Conservation (phyloP, 2,797 vertebrate species). For the Denticeps clupeoides region DNA sequence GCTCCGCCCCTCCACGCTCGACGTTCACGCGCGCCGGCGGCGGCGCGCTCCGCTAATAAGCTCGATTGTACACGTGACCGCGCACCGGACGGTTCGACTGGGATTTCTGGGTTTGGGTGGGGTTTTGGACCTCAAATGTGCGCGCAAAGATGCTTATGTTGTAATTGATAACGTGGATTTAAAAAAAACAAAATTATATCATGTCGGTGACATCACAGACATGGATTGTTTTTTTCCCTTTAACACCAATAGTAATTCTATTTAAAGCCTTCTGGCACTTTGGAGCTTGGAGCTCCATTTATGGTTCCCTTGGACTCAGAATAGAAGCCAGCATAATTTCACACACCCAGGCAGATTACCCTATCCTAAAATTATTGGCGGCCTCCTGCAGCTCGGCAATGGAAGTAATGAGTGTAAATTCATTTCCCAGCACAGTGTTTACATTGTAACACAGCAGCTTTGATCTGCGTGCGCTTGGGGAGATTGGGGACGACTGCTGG, state of each 20-base stretch:
- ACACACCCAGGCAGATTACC: slow-evolving; percentile 10
- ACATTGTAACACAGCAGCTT: slow-evolving; percentile 41
- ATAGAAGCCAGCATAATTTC: not conserved
- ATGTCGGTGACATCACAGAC: no score
- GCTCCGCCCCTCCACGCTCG: slow-evolving; percentile 39
- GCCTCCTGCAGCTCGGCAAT: slow-evolving; percentile 26
- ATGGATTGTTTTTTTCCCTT: no score
- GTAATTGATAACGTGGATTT: no score
- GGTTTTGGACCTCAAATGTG: no score
- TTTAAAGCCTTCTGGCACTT: no score
- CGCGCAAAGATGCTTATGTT: no score
- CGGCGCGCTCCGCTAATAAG: slow-evolving; percentile 7
- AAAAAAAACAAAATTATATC: no score
- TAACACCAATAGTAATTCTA: no score
- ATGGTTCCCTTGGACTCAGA: not conserved
- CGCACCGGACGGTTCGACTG: no score
- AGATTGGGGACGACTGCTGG: slow-evolving; percentile 40
- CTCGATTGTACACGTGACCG: slow-evolving; percentile 6
- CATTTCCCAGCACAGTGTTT: slow-evolving; percentile 46
- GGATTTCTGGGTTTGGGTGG: no score
- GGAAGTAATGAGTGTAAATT: slow-evolving; percentile 45
- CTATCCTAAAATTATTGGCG: slow-evolving; percentile 23
- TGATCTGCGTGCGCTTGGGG: slow-evolving; percentile 37
- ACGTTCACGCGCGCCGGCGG: slow-evolving; percentile 21
- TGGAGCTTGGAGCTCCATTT: not conserved